phyloP scores from a whole-genome alignment of 2,888 invertebrate species.

The Bedellia somnulentella region DNA sequence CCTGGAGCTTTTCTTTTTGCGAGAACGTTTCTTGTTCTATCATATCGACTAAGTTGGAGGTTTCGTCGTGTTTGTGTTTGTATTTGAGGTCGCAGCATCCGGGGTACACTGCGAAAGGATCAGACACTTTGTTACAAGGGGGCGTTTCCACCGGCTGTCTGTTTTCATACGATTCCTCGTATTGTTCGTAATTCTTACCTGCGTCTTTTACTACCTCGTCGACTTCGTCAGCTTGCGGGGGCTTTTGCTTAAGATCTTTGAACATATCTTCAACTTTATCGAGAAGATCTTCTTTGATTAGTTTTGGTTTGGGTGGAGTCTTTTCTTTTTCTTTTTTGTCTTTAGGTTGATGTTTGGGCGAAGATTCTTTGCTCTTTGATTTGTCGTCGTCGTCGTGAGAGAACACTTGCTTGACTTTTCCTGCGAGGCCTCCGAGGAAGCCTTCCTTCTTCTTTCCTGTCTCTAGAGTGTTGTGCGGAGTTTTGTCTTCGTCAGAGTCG shows the following conservation, averaged over 20 bases:
- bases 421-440: constrained; percentile 42
- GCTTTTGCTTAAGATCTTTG: constrained; percentile 38
- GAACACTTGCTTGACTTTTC: constrained; percentile 42
- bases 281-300: constrained; percentile 46
- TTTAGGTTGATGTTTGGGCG: constrained; percentile 13
- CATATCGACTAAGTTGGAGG: constrained; percentile 38
- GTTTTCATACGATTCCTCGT: constrained; percentile 40
- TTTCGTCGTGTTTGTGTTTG: constrained; percentile 46
- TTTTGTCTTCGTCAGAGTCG: constrained; percentile 58
- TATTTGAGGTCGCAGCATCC: constrained; percentile 39
- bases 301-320: constrained; percentile 40
- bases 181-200: constrained; percentile 20
- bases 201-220: constrained; percentile 9
- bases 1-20: constrained; percentile 34
- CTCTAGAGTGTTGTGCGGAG: constrained; percentile 55
- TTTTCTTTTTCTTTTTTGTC: constrained; percentile 10
- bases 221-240: constrained; percentile 20
- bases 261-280: constrained; percentile 58
- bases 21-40: constrained; percentile 45
- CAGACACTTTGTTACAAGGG: constrained; percentile 20
- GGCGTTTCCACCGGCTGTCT: constrained; percentile 53
- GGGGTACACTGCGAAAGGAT: constrained; percentile 39
- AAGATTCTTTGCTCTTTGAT: constrained; percentile 2
- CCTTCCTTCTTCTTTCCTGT: constrained; percentile 41
- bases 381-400: constrained; percentile 43